phyloP scores from a whole-genome alignment of 2,888 invertebrate genomes.

The Zeuzera pyrina region DNA sequence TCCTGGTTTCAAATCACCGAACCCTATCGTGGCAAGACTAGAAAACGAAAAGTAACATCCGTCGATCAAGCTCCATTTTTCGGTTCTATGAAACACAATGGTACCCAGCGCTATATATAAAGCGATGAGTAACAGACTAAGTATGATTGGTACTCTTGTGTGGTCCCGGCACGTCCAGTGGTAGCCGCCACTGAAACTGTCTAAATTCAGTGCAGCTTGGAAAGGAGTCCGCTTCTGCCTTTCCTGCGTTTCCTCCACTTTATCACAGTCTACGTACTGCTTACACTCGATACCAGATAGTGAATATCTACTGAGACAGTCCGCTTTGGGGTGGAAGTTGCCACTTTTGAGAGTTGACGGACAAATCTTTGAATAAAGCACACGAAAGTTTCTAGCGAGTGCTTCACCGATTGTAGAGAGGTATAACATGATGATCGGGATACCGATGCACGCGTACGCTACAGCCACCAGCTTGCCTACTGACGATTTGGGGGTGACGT shows the following conservation, averaged over 20 bases:
- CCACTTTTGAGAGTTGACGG: conserved; percentile 31
- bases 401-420: conserved; percentile 90
- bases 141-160: conserved; percentile 87
- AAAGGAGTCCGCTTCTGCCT: conserved; percentile 47
- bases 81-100: conserved; percentile 89
- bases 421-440: conserved; percentile 90
- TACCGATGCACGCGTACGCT: conserved; percentile 87
- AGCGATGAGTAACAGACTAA: conserved; percentile 89
- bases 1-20: conserved; percentile 85
- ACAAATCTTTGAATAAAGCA: conserved; percentile 75
- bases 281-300: conserved; percentile 22
- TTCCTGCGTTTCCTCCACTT: conserved; percentile 25
- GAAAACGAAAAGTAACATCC: conserved; percentile 88
- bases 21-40: conserved; percentile 86
- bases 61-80: conserved; percentile 92
- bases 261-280: conserved; percentile 28
- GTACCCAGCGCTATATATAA: conserved; percentile 93
- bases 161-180: conserved; percentile 68
- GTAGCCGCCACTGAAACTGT: conserved; percentile 47
- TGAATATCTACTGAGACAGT: conserved; percentile 29
- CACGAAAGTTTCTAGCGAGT: conserved; percentile 84
- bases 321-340: conserved; percentile 33
- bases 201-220: conserved; percentile 56
- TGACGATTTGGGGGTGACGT: conserved; percentile 84
- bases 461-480: conserved; percentile 88